These are phyloP conservation scores for Tetheella fluctuosa DNA, from an alignment of 2,888 invertebrate species.

Conservation along the genomic window DNA sequence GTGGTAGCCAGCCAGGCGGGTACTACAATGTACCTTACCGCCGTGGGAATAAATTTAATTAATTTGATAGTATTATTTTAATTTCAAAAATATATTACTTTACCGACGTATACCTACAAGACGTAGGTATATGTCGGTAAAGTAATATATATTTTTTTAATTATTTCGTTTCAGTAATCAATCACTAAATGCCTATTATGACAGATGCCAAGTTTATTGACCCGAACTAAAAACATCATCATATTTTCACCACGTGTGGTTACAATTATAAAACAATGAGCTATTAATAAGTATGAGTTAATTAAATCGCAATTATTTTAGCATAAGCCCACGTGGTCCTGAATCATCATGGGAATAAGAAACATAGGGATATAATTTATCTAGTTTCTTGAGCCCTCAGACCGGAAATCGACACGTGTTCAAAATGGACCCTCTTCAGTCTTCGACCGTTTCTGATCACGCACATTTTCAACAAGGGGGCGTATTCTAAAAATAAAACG, in stretches of 20 bases:
- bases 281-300: constrained; percentile 12
- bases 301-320: constrained; percentile 10
- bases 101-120: no score
- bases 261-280: not conserved
- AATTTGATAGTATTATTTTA: no score
- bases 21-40: no score
- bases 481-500: constrained; percentile 79
- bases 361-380: constrained; percentile 14
- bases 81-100: no score
- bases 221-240: not conserved
- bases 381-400: constrained; percentile 56
- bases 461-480: constrained; percentile 70
- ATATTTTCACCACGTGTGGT: constrained; percentile 11
- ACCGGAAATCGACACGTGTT: constrained; percentile 70
- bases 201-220: not conserved
- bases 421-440: constrained; percentile 31
- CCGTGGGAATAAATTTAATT: no score
- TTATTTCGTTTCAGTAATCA: not conserved
- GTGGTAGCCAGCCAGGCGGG: no score
- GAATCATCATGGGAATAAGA: constrained; percentile 9
- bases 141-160: no score
- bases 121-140: no score
- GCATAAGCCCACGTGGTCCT: not conserved
- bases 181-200: constrained; percentile 8
- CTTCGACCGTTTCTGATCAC: constrained; percentile 30